Base-by-base conservation (phyloP, 2,888 invertebrate species). In the Syrphus vitripennis region DNA sequence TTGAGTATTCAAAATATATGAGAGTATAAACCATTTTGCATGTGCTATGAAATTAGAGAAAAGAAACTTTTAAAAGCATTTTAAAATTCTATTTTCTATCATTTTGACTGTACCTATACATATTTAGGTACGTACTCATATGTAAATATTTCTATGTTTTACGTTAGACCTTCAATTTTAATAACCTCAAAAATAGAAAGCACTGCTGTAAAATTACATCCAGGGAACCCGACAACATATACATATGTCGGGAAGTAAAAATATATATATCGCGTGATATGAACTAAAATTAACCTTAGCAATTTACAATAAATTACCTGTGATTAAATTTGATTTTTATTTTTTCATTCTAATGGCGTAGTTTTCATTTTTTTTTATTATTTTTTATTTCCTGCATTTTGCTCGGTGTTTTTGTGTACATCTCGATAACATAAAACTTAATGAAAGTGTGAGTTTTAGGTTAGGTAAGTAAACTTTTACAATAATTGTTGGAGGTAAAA, bases 401-500 rank as follows among this genome's bases (percentile, higher is more conserved):
- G 29, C 19, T 65, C 19, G 10, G 16, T 19, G 19, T 14, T 65
- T 42, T 19, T 45, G 24, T 50, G n/a, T 12, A 29, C 4, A 63
- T 63, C 63, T 29, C 21, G 45, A 61, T 61, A 40, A 31, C 14
- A 31, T 7, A 19, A 1, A 34, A n/a, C 31, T 19, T 53, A 69
- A 37, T 69, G 24, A 53, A 37, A 37, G 37, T 34, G 19, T 50
- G 34, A 34, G 50, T 21, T 53, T 12, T 26, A 24, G 29, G 26
- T 69, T 69, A 69, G 50, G 34, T 53, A 69, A 69, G 50, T 26
- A 69, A 69, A 37, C 53, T 31, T 69, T 24, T 24, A 69, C 34
- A 69, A 48, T 69, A 21, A 69, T 67, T 14, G 19, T 19, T 45
- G 1, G 6, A 67, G 31, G 29, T 16, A 61, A 21, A 40, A 40